phyloP scores from a whole-genome alignment of 2,113 vertebrate species.

The Puffinus mauretanicus region DNA sequence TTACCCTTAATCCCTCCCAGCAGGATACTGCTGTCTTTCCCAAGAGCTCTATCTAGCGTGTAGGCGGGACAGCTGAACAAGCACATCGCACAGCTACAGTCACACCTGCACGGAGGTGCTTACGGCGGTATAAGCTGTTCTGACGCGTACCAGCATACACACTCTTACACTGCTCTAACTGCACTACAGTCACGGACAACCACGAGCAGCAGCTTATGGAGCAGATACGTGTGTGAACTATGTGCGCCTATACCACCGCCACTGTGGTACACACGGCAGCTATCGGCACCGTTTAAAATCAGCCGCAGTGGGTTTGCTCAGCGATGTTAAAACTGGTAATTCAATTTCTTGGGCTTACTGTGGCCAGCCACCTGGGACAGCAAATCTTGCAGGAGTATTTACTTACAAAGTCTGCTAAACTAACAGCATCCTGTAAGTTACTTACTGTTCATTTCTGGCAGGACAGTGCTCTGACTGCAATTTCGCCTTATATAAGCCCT shows the following conservation, averaged over 20 bases:
- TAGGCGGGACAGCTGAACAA: not conserved
- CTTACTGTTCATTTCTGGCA: not conserved
- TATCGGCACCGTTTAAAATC: not conserved
- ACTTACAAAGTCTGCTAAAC: not conserved
- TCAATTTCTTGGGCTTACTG: not conserved
- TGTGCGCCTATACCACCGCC: too few species aligned
- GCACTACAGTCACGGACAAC: rapidly evolving
- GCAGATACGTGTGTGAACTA: rapidly evolving
- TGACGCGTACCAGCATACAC: too few species aligned
- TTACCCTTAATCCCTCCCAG: not conserved
- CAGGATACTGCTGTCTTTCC: not conserved
- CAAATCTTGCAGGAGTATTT: not conserved
- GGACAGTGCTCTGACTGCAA: not conserved
- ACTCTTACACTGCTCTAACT: not conserved
- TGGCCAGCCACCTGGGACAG: not conserved
- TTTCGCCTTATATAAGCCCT: not conserved
- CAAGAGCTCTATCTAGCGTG: rapidly evolving
- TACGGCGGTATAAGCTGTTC: rapidly evolving
- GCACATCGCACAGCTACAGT: rapidly evolving
- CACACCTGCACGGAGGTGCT: not conserved
- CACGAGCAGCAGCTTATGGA: not conserved
- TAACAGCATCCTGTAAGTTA: not conserved
- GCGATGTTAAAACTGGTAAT: not conserved
- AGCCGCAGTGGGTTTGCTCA: not conserved
- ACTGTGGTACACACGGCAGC: not conserved